Conservation (phyloP, 1,140 invertebrate species). For the Drosophila willistoni region DNA sequence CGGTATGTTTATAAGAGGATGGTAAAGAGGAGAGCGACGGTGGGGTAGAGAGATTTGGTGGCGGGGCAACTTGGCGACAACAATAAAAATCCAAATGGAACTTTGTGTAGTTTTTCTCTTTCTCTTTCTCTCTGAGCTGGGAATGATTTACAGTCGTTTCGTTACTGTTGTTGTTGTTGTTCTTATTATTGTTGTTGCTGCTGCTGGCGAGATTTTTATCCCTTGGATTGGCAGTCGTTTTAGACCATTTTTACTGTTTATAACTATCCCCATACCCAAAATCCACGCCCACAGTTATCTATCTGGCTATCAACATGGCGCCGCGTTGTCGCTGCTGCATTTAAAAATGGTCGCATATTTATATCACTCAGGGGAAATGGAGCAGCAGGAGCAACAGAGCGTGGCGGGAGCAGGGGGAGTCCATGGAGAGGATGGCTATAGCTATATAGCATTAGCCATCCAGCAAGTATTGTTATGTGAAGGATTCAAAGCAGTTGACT, state of each 20-base stretch:
- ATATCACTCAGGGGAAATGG: constrained; percentile 61
- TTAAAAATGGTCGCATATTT: constrained; percentile 71
- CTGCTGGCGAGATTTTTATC: constrained; percentile 58
- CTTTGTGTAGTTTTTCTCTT: constrained; percentile 27
- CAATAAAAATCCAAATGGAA: constrained; percentile 65
- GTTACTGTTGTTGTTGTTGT: constrained; percentile 33
- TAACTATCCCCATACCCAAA: constrained; percentile 51
- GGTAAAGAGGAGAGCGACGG: not conserved
- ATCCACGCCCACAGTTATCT: constrained; percentile 8
- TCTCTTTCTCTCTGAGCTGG: constrained; percentile 31
- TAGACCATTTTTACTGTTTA: constrained; percentile 76
- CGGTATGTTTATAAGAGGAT: constrained; percentile 75
- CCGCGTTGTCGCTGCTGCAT: constrained; percentile 53
- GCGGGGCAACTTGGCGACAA: constrained; percentile 51
- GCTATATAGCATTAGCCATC: constrained; percentile 56
- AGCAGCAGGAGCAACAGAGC: no score
- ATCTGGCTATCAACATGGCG: constrained; percentile 41
- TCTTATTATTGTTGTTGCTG: constrained; percentile 49
- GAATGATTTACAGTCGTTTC: constrained; percentile 62
- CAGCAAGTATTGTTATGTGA: constrained; percentile 54
- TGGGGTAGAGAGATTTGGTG: constrained; percentile 25
- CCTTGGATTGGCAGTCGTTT: constrained; percentile 72
- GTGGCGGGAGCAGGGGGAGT: not conserved
- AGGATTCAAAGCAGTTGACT: constrained; percentile 45
- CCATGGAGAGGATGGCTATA: not conserved